These are phyloP conservation scores for Sphyrna mokarran DNA, from an alignment of 2,113 vertebrate genomes.

Conservation along the genomic window DNA sequence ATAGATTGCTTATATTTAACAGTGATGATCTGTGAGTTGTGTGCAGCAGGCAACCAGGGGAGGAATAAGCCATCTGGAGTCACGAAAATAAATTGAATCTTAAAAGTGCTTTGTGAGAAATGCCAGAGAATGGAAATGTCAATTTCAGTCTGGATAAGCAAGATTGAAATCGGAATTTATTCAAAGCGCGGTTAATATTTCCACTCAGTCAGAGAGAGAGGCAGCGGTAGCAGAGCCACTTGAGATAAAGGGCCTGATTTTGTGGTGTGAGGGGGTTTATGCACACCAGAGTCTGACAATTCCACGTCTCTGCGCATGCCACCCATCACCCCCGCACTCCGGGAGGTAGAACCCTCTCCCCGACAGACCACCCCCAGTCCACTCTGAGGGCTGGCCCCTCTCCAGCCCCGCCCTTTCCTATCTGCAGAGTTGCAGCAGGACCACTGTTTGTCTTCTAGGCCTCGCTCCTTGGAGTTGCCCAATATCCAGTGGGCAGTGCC, in stretches of 20 bases:
- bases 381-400: no score
- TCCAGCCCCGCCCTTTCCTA: no score
- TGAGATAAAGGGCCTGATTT: not conserved
- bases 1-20: not conserved
- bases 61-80: slow-evolving; percentile 20
- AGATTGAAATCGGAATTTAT: slow-evolving; percentile 19
- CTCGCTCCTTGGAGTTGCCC: no score
- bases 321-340: no score
- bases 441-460: no score
- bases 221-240: not conserved
- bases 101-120: not conserved
- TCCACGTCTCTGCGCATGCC: no score
- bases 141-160: not conserved
- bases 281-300: no score
- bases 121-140: not conserved
- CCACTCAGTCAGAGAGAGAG: not conserved
- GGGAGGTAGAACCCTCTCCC: no score
- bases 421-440: no score
- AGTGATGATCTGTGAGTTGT: not conserved
- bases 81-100: slow-evolving; percentile 19
- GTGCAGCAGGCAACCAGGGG: not conserved
- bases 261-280: no score
- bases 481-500: no score
- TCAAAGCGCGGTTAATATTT: not conserved
- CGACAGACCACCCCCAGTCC: no score